Evolutionary conservation across 2,797 vertebrate species (phyloP).

Genomic region (Melanotaenia pygmaea): DNA sequence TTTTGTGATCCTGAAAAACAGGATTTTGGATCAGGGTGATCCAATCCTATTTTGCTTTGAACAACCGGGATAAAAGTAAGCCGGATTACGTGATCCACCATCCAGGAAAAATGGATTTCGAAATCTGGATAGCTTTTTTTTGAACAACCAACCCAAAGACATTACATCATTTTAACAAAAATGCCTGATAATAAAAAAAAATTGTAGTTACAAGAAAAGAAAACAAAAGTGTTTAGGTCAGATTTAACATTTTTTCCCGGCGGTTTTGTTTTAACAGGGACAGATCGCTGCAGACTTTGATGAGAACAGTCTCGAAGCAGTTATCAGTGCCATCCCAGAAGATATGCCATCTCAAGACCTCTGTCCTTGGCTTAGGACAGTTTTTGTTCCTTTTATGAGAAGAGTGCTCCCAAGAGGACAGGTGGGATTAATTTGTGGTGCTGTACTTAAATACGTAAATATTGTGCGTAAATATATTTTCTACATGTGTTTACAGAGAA

Average conservation of each 20-base stretch:
- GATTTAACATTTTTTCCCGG: constrained; percentile 7
- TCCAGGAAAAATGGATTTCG: no score
- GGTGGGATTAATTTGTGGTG: constrained; percentile 74
- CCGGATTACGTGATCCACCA: no score
- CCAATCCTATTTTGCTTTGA: no score
- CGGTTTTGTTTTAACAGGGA: constrained; percentile 77
- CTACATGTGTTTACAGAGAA: constrained; percentile 80
- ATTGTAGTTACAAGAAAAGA: no score
- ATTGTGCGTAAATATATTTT: neutral
- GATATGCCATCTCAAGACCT: constrained; percentile 85
- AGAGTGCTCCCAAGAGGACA: constrained; percentile 88
- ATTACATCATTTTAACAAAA: no score
- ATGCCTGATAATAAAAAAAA: no score
- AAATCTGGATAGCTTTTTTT: no score
- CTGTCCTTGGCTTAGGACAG: constrained; percentile 90
- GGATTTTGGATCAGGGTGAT: no score
- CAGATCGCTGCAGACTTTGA: constrained; percentile 88
- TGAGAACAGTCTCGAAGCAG: constrained; percentile 83
- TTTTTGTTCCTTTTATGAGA: constrained; percentile 91
- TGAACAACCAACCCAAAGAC: no score
- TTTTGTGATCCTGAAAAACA: no score
- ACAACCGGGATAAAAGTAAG: no score
- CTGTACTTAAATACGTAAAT: neutral
- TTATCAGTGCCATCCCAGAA: constrained; percentile 86
- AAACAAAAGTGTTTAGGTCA: neutral